phyloP scores from a whole-genome alignment of 1,140 invertebrate genomes.

The honey bee (Apis mellifera) region DNA sequence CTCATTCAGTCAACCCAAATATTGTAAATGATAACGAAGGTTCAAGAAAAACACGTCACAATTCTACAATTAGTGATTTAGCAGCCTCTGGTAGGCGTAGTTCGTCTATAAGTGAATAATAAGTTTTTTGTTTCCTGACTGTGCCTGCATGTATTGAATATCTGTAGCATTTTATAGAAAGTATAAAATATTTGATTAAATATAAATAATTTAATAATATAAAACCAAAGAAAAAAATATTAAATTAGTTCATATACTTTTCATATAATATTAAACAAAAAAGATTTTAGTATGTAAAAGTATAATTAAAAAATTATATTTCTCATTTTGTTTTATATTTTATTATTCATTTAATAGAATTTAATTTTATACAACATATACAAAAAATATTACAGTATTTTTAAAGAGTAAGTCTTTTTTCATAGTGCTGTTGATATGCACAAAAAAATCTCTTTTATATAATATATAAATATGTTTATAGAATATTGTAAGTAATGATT shows the following conservation, averaged over 20 bases:
- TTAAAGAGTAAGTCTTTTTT: conserved; percentile 49
- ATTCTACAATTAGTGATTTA: conserved; percentile 83
- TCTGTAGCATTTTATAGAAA: conserved; percentile 36
- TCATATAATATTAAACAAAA: conserved; percentile 8
- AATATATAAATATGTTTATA: conserved; percentile 58
- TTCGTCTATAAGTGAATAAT: conserved; percentile 84
- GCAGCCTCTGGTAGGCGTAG: conserved; percentile 79
- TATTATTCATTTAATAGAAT: conserved; percentile 32
- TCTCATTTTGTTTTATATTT: conserved; percentile 38
- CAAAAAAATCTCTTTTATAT: conserved; percentile 51
- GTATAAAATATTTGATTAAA: conserved; percentile 37
- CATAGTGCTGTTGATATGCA: conserved; percentile 24
- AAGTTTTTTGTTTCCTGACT: conserved; percentile 47
- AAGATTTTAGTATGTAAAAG: not conserved
- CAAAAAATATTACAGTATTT: conserved; percentile 56
- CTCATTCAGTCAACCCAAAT: conserved; percentile 83
- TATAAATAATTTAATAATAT: conserved; percentile 26
- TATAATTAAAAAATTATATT: not conserved
- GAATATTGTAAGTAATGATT: conserved; percentile 42
- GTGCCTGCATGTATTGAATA: conserved; percentile 24
- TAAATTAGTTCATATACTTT: conserved; percentile 18
- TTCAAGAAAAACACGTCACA: conserved; percentile 85
- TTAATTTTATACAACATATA: conserved; percentile 31
- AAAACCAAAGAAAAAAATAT: conserved; percentile 28
- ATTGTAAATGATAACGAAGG: conserved; percentile 82